A percentile compares a stretch with the other conserved stretches of the same genome.
These are phyloP conservation scores for Trogon surrucura DNA, from an alignment of 2,113 vertebrate genomes.

Conservation along the genomic window DNA sequence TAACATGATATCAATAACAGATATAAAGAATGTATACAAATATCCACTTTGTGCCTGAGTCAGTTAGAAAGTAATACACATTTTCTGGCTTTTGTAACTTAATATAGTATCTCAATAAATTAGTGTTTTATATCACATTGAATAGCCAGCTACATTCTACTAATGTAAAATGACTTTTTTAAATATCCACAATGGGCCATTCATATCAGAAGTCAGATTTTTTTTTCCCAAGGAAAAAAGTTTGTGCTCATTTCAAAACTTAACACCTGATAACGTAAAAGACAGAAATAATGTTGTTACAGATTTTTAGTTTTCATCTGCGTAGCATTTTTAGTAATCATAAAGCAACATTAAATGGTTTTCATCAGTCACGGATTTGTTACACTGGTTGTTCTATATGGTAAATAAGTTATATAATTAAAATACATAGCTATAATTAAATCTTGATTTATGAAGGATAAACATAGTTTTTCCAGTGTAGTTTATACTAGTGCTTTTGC, in stretches of 20 bases:
- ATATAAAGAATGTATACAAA: not conserved
- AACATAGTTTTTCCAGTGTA: not conserved
- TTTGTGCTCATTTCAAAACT: not conserved
- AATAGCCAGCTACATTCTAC: not conserved
- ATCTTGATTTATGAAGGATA: not conserved
- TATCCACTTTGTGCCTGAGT: not conserved
- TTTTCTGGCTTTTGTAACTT: not conserved
- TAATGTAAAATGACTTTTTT: not conserved
- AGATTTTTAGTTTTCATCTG: not conserved
- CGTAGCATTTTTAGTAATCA: not conserved
- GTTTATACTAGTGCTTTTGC: not conserved
- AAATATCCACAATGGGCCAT: not conserved
- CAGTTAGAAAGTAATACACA: not conserved
- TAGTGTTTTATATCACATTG: not conserved
- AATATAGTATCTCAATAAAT: not conserved
- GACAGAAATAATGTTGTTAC: not conserved
- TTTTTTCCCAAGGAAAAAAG: not conserved
- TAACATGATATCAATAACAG: not conserved
- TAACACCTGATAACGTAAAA: not conserved
- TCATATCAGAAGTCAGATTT: not conserved
- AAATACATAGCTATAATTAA: not conserved
- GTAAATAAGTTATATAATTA: not conserved
- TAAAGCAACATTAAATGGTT: not conserved
- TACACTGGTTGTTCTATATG: not conserved
- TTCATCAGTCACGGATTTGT: not conserved